Percentiles rank a stretch among this genome's conserved stretches.
Conservation (phyloP, 2,888 invertebrate genomes). For the Julus scandinavius region DNA sequence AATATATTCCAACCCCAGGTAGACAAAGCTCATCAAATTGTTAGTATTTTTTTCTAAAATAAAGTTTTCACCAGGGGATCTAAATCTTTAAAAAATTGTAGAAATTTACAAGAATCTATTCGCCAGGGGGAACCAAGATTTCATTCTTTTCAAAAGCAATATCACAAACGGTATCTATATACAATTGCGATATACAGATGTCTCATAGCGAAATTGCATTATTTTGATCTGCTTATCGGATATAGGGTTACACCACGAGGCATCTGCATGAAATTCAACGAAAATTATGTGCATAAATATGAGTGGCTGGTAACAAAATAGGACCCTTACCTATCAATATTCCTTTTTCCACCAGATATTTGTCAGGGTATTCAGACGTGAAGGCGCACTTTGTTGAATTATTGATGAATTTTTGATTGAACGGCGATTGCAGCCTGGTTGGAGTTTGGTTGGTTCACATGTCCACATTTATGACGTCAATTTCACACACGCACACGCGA, state of each 20-base stretch:
- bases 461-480: conserved; percentile 39
- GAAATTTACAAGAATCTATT: background rate
- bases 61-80: background rate
- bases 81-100: background rate
- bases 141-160: background rate
- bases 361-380: conserved; percentile 40
- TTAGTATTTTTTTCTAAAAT: too few relatives aligned
- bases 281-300: conserved; percentile 40
- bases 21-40: too few relatives aligned
- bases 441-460: conserved; percentile 30
- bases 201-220: conserved; percentile 36
- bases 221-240: conserved; percentile 39
- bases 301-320: conserved; percentile 36
- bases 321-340: conserved; percentile 27
- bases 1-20: background rate
- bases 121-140: background rate
- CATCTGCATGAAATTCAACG: background rate
- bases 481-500: background rate
- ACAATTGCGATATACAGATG: conserved; percentile 19
- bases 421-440: conserved; percentile 40
- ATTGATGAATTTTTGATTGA: conserved; percentile 46
- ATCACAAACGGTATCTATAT: too few relatives aligned
- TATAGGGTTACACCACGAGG: conserved; percentile 25
- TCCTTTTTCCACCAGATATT: conserved; percentile 28
- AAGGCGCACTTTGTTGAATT: conserved; percentile 40